Evolutionary conservation across 2,888 invertebrate genomes (phyloP).

Genomic region (Lithophane ornitopus): DNA sequence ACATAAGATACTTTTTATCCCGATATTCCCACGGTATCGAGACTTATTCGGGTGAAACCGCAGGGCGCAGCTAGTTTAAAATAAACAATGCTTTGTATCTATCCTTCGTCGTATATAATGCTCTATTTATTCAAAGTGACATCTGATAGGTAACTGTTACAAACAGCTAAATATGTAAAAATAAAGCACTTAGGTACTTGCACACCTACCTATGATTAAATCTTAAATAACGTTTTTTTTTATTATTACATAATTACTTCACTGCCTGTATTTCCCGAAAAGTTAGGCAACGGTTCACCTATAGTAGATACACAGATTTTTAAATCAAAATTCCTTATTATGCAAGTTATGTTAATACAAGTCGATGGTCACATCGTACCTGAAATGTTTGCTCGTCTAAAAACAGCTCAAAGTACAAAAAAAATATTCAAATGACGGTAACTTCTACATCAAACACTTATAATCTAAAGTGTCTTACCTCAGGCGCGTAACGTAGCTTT

Average conservation of each 20-base stretch:
- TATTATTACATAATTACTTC: too few species aligned
- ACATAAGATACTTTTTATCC: too few species aligned
- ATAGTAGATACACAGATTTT: too few species aligned
- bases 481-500: slow-evolving; percentile 9
- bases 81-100: background rate
- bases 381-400: background rate
- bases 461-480: slow-evolving; percentile 14
- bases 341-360: background rate
- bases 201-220: background rate
- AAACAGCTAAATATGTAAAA: background rate
- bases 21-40: too few species aligned
- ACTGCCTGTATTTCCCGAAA: too few species aligned
- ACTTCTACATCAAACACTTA: slow-evolving; percentile 1
- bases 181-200: background rate
- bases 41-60: too few species aligned
- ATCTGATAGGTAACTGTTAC: background rate
- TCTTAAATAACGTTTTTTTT: background rate
- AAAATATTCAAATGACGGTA: background rate
- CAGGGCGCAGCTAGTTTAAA: too few species aligned
- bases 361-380: background rate
- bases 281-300: too few species aligned
- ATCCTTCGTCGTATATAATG: background rate
- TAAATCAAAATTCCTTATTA: background rate
- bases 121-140: background rate
- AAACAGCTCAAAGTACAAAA: background rate